A percentile compares a stretch with the other conserved stretches of the same genome.
Conservation (phyloP, 2,797 vertebrate species). For the Oreochromis mossambicus region DNA sequence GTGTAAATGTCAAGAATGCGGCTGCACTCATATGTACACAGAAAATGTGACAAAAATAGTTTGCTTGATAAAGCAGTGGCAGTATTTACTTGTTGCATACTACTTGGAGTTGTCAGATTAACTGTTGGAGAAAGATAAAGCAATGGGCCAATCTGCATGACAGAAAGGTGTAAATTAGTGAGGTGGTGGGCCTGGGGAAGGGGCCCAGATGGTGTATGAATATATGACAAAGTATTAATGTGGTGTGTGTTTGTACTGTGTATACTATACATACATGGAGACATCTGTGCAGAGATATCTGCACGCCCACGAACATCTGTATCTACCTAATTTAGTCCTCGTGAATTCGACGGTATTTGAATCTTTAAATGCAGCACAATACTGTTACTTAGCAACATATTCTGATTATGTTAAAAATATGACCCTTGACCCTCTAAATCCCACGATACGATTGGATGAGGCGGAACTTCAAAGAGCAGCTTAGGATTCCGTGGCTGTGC, state of each 20-base stretch:
- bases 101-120: neutral
- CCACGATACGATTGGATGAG: slow-evolving; percentile 45
- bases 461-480: slow-evolving; percentile 64
- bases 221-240: neutral
- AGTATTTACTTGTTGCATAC: neutral
- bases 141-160: neutral
- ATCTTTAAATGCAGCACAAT: slow-evolving; percentile 45
- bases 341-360: slow-evolving; percentile 44
- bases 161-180: neutral
- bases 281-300: slow-evolving; percentile 16
- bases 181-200: neutral
- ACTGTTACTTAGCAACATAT: slow-evolving; percentile 67
- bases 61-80: neutral
- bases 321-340: slow-evolving; percentile 35
- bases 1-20: neutral
- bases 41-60: neutral
- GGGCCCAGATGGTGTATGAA: neutral
- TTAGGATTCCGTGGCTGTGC: slow-evolving; percentile 61
- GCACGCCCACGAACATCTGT: slow-evolving; percentile 2
- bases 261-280: neutral
- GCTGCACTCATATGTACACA: neutral
- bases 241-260: neutral
- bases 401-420: slow-evolving; percentile 60
- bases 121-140: neutral
- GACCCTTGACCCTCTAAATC: slow-evolving; percentile 57